Conservation (phyloP, 2,797 vertebrate genomes). For the Sebastes minor region DNA sequence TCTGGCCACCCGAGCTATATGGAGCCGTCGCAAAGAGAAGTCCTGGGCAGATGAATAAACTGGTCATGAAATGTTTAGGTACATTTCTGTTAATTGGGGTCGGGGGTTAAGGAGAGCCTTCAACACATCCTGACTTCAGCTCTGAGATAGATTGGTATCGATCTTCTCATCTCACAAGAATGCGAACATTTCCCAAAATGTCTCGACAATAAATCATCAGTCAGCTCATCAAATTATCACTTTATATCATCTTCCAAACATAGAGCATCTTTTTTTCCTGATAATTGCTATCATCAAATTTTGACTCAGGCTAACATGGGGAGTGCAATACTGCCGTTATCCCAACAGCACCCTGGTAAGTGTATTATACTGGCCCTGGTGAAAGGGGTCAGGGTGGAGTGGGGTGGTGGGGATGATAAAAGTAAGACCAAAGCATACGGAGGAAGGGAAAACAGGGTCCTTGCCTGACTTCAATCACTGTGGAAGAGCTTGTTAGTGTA, state of each 20-base stretch:
- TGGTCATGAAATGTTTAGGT: not conserved
- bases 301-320: not conserved
- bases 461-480: slow-evolving; percentile 39
- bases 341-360: not conserved
- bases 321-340: no score
- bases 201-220: not conserved
- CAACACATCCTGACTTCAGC: not conserved
- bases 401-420: slow-evolving; percentile 15
- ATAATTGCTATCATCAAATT: not conserved
- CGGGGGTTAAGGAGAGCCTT: not conserved
- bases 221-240: not conserved
- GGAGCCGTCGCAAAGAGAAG: not conserved
- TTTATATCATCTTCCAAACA: not conserved
- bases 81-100: not conserved
- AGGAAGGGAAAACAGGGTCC: slow-evolving; percentile 42
- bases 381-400: slow-evolving; percentile 20
- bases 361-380: slow-evolving; percentile 6
- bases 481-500: slow-evolving; percentile 55
- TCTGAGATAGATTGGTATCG: no score
- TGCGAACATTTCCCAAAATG: not conserved
- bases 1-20: not conserved
- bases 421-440: slow-evolving; percentile 42
- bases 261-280: not conserved
- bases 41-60: not conserved
- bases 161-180: not conserved